Evolutionary conservation across 2,797 vertebrate genomes (phyloP), one percentile per base, ranked within the genome.

Genomic region (Microctenopoma stevenorrisi): DNA sequence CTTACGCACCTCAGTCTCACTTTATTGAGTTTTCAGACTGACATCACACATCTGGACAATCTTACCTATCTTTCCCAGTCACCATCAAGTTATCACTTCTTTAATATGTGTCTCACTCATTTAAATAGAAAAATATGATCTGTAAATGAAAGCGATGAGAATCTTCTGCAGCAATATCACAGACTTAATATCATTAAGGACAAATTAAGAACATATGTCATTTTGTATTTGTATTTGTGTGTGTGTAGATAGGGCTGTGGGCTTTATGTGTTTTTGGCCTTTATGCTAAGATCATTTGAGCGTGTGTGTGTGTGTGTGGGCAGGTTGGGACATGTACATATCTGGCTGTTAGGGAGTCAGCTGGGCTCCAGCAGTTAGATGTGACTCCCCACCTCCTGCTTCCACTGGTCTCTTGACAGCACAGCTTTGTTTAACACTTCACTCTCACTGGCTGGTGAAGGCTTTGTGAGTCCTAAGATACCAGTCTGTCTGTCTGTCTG

Each of bases 321-420:
- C 77, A 74, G 9, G 86, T 57, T 67, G 50, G 1, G 58, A 59
- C 79, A 74, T 72, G 86, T 47, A 56, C n/a, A 2, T 4, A 22
- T 69, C 35, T 26, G 46, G 74, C 74, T 67, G 76, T 59, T 56
- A 75, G 30, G 33, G 66, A 61, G 10, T 75, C 59, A 64, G 9
- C 33, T 72, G 55, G 57, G 30, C 9, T 18, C 38, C 48, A 69
- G 59, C 65, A 52, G 67, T 22, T 25, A 33, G 18, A 12, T 15
- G 25, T 47, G 65, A 42, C 54, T 14, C 70, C 16, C 42, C 38
- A 9, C 49, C 59, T 30, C 40, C 33, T 37, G 22, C 54, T 63
- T 40, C 15, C 50, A 49, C 49, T 18, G 35, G 7, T 61, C 42
- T 57, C 48, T 33, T 33, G 54, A 28, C 55, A 33, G 18, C 53